phyloP scores from a whole-genome alignment of 1,140 invertebrate species.

The Papilio polyxenes region DNA sequence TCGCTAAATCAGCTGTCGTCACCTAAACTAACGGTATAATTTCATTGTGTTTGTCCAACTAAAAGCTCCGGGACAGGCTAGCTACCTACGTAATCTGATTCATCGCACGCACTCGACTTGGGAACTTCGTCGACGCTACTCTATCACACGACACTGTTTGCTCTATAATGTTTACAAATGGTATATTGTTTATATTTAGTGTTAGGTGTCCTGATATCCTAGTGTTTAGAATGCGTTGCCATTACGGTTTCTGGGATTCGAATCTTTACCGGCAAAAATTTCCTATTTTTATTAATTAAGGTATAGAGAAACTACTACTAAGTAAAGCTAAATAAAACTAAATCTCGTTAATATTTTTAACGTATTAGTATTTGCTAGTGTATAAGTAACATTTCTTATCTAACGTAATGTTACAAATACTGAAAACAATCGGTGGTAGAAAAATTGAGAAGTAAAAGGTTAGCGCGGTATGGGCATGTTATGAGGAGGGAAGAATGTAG shows the following conservation, averaged over 20 bases:
- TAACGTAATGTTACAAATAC: neutral
- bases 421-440: neutral
- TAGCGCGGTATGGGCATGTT: too few relatives aligned
- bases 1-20: constrained; percentile 33
- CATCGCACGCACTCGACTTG: constrained; percentile 32
- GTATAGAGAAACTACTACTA: too few relatives aligned
- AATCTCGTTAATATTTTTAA: too few relatives aligned
- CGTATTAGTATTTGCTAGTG: neutral
- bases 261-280: neutral
- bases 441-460: too few relatives aligned
- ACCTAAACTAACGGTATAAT: constrained; percentile 47
- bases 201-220: neutral
- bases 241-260: neutral
- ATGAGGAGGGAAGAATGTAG: too few relatives aligned
- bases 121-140: constrained; percentile 26
- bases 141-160: constrained; percentile 18
- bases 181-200: constrained; percentile 3
- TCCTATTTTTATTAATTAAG: too few relatives aligned
- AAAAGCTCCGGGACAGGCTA: constrained; percentile 44
- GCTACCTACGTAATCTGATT: constrained; percentile 33
- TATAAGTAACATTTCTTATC: neutral
- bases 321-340: too few relatives aligned
- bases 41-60: constrained; percentile 57
- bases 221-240: neutral
- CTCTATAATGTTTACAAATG: constrained; percentile 24